Evolutionary conservation across 2,113 vertebrate species (phyloP), one percentile per base, ranked within the genome.

Genomic region (Erythrocercus mccallii): DNA sequence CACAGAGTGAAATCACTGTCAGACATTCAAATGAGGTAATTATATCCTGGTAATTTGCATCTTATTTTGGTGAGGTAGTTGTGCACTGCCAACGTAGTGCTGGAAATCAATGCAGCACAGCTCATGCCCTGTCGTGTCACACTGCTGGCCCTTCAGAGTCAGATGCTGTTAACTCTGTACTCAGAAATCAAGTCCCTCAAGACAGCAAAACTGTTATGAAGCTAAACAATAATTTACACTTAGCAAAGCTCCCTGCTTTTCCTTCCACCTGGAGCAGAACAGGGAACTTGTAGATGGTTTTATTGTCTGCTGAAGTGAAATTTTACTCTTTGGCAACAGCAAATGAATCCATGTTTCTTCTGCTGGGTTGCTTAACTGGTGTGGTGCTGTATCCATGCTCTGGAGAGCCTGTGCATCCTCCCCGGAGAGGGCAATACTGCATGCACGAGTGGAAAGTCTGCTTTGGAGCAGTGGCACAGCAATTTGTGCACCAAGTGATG

Each of bases 141-240:
- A 20, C 28, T 58, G 73, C 71, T 91, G 81, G 51, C 62, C 81
- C 69, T 92, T 40, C 81, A 44, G 28, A 90, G 45, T 1, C 6
- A 61, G 70, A 15, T 5, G 30, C 44, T 69, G 30, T 37, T 51
- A 54, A 50, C 0, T 2, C 60, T 56, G 3, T 6, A 3, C 57
- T 76, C 77, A 78, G 57, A 92, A 90, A 91, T 50, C 80, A 92
- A 42, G 15, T 22, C 40, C 19, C 33, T 81, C 45, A 16, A 77
- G 90, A 94, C 73, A 91, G 51, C 40, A 87, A 87, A 87, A 91
- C 73, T 93, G 84, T 79, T 66, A 80, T 33, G 33, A 88, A 88
- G 62, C 37, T 80, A 68, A 91, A 65, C 51, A 83, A 37, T 51
- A 94, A 80, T 30, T 57, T 61, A 11, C 22, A 27, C 48, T 58